A percentile compares a stretch with the other conserved stretches of the same genome.
Conservation (phyloP, 2,113 vertebrate species). For the Coryphaenoides rupestris region DNA sequence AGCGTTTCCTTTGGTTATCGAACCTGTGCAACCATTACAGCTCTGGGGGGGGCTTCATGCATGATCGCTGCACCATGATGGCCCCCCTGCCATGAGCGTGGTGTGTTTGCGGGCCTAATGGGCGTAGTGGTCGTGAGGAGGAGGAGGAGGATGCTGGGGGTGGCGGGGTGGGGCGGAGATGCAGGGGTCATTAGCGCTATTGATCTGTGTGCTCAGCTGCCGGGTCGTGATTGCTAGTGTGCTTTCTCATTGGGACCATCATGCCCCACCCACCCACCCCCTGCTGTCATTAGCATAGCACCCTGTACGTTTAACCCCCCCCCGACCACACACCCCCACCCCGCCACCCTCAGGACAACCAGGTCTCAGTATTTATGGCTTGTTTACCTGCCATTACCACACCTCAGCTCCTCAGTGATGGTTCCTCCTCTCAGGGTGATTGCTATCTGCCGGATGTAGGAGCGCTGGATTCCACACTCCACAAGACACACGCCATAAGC, state of each 20-base stretch:
- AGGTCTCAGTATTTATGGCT: constrained; percentile 50
- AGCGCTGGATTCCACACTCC: no score
- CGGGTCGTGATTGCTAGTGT: constrained; percentile 35
- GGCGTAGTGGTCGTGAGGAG: constrained; percentile 29
- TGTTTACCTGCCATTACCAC: constrained; percentile 51
- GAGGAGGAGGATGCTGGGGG: no score
- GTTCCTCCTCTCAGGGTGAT: no score
- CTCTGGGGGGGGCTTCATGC: background rate
- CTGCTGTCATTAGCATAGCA: constrained; percentile 3
- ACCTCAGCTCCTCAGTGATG: background rate
- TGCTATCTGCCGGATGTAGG: no score
- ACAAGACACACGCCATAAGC: no score
- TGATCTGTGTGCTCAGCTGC: constrained; percentile 45
- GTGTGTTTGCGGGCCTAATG: constrained; percentile 12
- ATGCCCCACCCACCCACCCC: background rate
- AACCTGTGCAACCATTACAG: constrained; percentile 7
- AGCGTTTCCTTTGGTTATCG: constrained; percentile 4
- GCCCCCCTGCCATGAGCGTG: no score
- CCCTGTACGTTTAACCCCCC: no score
- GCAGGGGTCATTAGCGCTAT: constrained; percentile 45
- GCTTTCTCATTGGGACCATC: constrained; percentile 56
- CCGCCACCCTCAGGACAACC: constrained; percentile 23
- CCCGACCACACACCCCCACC: constrained; percentile 15
- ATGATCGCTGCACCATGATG: no score
- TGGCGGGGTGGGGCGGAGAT: no score